phyloP scores from a whole-genome alignment of 2,888 invertebrate species.

The Tortricodes alternella region DNA sequence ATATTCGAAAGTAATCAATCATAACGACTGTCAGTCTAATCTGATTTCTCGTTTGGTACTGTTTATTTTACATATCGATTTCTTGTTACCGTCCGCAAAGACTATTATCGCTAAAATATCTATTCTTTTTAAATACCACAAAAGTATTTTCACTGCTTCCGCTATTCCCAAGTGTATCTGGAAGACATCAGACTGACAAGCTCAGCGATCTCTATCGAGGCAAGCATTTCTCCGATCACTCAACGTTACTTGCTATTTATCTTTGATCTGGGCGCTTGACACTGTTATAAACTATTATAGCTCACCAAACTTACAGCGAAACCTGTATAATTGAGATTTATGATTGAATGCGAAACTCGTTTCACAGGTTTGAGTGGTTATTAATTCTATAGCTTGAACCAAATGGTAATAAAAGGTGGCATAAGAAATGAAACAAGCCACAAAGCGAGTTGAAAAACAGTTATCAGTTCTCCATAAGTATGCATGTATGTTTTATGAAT shows the following conservation, averaged over 20 bases:
- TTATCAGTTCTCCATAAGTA: too few relatives aligned
- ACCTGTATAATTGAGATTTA: slow-evolving; percentile 21
- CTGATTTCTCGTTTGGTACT: too few relatives aligned
- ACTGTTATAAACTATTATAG: slow-evolving; percentile 8
- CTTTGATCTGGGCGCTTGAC: slow-evolving; percentile 28
- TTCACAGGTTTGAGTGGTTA: slow-evolving; percentile 1
- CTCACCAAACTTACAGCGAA: slow-evolving; percentile 1
- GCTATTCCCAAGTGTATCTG: slow-evolving; percentile 22
- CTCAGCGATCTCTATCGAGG: slow-evolving; percentile 13
- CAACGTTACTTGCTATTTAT: neutral
- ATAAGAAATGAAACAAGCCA: too few relatives aligned
- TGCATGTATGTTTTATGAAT: too few relatives aligned
- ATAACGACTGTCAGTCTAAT: too few relatives aligned
- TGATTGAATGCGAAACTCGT: slow-evolving; percentile 8
- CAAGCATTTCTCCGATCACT: slow-evolving; percentile 5
- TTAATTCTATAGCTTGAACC: neutral
- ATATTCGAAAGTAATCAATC: too few relatives aligned
- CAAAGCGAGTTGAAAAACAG: too few relatives aligned
- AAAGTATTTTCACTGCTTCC: slow-evolving; percentile 10
- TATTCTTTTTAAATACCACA: slow-evolving; percentile 18
- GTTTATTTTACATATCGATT: neutral
- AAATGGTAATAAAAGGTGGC: neutral
- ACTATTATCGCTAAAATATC: neutral
- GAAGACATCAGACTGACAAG: slow-evolving; percentile 20
- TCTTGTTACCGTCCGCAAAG: neutral